Evolutionary conservation across 2,888 invertebrate genomes (phyloP).

Genomic region (Yponomeuta malinellus): DNA sequence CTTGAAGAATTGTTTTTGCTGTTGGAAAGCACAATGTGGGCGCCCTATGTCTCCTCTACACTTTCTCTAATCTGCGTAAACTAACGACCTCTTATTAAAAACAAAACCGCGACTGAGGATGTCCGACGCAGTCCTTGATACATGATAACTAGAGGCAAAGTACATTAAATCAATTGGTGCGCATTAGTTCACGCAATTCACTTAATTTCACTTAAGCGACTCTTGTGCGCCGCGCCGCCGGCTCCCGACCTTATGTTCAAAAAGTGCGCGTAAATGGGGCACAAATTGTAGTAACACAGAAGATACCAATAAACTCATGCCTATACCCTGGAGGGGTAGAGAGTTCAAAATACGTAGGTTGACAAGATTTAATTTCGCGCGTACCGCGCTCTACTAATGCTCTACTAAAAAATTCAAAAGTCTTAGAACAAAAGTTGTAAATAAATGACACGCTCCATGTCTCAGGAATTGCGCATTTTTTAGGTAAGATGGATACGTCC

Average conservation of each 20-base stretch:
- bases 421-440: too few species aligned
- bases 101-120: constrained; percentile 48
- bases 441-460: too few species aligned
- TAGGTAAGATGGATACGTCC: too few species aligned
- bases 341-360: too few species aligned
- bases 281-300: not conserved
- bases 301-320: not conserved
- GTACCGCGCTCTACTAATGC: too few species aligned
- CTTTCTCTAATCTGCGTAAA: constrained; percentile 37
- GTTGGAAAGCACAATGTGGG: too few species aligned
- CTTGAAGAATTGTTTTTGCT: too few species aligned
- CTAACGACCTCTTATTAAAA: constrained; percentile 63
- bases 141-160: constrained; percentile 68
- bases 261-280: constrained; percentile 13
- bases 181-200: constrained; percentile 50
- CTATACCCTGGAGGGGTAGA: too few species aligned
- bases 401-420: too few species aligned
- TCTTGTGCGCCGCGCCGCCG: not conserved
- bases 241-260: not conserved
- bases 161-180: constrained; percentile 54
- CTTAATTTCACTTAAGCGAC: constrained; percentile 58
- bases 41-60: too few species aligned
- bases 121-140: constrained; percentile 53
- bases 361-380: too few species aligned
- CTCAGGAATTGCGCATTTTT: too few species aligned